A percentile compares a stretch with the other conserved stretches of the same genome.
Evolutionary conservation across 1,140 invertebrate species (phyloP).

Genomic region (Helicoverpa zea): DNA sequence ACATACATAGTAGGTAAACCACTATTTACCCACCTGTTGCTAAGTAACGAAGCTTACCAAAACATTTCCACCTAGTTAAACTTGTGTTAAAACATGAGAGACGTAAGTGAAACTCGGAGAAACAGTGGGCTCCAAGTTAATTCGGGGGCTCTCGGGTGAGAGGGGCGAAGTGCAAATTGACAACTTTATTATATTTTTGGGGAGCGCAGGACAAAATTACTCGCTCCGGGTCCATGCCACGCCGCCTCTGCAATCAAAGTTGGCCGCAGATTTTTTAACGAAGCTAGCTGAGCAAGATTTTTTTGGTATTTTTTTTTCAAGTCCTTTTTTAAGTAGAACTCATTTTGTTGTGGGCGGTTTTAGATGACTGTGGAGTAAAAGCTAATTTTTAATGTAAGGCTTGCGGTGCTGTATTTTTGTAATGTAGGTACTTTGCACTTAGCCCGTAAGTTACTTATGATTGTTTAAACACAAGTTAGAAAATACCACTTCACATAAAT

Average conservation of each 20-base stretch:
- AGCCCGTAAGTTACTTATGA: no score
- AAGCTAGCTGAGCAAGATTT: not conserved
- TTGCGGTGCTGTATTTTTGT: not conserved
- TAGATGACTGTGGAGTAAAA: not conserved
- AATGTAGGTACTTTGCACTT: no score
- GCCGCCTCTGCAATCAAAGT: constrained; percentile 40
- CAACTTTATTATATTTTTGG: constrained; percentile 53
- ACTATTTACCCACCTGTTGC: constrained; percentile 1
- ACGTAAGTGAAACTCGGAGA: constrained; percentile 12
- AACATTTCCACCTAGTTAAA: constrained; percentile 29
- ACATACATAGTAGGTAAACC: not conserved
- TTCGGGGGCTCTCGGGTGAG: not conserved
- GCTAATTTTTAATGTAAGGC: not conserved
- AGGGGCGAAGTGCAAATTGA: constrained; percentile 47
- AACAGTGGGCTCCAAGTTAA: constrained; percentile 16
- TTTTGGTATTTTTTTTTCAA: not conserved
- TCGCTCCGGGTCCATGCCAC: not conserved
- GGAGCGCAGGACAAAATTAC: constrained; percentile 18
- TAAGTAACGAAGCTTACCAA: not conserved
- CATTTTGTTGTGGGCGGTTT: constrained; percentile 11
- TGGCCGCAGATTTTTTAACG: constrained; percentile 36
- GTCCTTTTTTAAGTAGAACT: constrained; percentile 7
- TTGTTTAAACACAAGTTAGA: no score
- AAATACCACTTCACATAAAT: no score
- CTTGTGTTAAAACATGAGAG: not conserved